These are phyloP conservation scores for Ifrita kowaldi DNA, from an alignment of 2,113 vertebrate species.

Conservation along the genomic window DNA sequence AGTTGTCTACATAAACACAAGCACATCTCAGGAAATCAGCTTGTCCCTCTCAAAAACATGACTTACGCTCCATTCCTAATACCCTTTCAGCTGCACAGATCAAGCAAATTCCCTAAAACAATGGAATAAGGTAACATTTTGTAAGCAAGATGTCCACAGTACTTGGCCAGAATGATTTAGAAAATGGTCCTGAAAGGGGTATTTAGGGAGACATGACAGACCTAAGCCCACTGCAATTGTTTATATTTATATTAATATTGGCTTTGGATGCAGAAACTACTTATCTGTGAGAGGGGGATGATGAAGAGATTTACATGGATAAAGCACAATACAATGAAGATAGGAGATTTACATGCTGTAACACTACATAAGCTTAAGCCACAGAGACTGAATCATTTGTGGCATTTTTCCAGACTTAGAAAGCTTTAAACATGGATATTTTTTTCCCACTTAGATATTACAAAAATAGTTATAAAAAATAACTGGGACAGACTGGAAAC, in stretches of 20 bases:
- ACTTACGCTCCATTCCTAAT: background rate
- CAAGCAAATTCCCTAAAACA: background rate
- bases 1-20: background rate
- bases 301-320: conserved; percentile 8
- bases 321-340: background rate
- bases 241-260: background rate
- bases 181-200: background rate
- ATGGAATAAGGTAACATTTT: background rate
- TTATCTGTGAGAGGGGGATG: background rate
- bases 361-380: background rate
- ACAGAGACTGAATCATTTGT: background rate
- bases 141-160: background rate
- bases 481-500: background rate
- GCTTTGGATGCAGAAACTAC: background rate
- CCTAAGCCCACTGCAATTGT: background rate
- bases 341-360: background rate
- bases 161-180: background rate
- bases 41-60: background rate
- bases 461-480: background rate
- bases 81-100: background rate
- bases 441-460: background rate
- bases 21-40: background rate
- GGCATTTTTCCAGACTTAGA: background rate
- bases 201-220: background rate
- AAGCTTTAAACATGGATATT: background rate